Evolutionary conservation across 1,140 invertebrate genomes (phyloP).

Genomic region (Monochamus saltuarius): DNA sequence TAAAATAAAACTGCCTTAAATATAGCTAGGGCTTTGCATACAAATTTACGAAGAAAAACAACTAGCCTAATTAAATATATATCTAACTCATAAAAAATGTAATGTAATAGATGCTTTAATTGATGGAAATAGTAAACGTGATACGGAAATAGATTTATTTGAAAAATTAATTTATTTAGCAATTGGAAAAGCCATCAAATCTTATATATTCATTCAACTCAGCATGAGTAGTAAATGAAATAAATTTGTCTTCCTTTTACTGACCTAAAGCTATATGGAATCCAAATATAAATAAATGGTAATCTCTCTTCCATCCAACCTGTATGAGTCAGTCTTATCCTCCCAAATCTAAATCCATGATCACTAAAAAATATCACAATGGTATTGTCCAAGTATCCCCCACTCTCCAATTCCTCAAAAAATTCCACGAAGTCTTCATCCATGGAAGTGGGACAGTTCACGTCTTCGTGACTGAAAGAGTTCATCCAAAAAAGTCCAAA

Average conservation of each 20-base stretch:
- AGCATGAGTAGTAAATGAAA: too few species aligned
- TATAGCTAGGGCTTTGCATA: too few species aligned
- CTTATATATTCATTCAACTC: too few species aligned
- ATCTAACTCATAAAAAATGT: too few species aligned
- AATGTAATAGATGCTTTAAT: too few species aligned
- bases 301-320: slow-evolving; percentile 88
- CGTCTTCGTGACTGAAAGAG: slow-evolving; percentile 64
- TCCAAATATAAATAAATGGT: slow-evolving; percentile 71
- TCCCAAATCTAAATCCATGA: slow-evolving; percentile 79
- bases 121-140: too few species aligned
- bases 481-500: slow-evolving; percentile 74
- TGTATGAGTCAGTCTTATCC: slow-evolving; percentile 64
- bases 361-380: slow-evolving; percentile 75
- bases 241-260: slow-evolving; percentile 52
- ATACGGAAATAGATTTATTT: too few species aligned
- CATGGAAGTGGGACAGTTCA: slow-evolving; percentile 60
- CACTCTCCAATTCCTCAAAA: slow-evolving; percentile 53
- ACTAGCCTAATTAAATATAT: too few species aligned
- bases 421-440: slow-evolving; percentile 56
- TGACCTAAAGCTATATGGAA: slow-evolving; percentile 67
- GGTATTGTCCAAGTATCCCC: slow-evolving; percentile 57
- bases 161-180: too few species aligned
- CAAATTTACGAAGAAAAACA: too few species aligned
- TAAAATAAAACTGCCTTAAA: too few species aligned
- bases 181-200: too few species aligned